These are phyloP conservation scores for Drosophila conformis DNA, from an alignment of 2,888 invertebrate species.

Conservation along the genomic window DNA sequence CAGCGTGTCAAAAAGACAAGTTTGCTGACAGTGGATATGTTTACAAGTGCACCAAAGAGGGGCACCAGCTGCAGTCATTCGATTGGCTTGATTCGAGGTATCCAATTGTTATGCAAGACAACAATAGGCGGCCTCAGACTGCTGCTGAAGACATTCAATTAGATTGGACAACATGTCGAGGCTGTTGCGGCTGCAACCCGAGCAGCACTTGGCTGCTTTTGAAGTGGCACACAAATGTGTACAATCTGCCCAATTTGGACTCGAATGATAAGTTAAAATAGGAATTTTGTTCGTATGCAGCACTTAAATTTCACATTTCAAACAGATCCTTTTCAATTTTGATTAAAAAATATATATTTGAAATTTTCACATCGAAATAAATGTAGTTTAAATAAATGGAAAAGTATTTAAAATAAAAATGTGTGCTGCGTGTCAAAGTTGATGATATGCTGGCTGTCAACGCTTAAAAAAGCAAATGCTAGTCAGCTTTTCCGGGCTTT, in stretches of 20 bases:
- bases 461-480: conserved; percentile 1
- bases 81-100: not conserved
- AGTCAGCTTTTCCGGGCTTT: conserved; percentile 10
- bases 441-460: conserved; percentile 8
- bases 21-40: not conserved
- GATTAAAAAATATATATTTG: not conserved
- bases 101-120: not conserved
- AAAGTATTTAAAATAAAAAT: conserved; percentile 8
- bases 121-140: not conserved
- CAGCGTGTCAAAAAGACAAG: not conserved
- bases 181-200: too few relatives aligned
- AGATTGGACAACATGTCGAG: not conserved
- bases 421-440: conserved; percentile 6
- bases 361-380: not conserved
- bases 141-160: not conserved
- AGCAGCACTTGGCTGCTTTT: too few relatives aligned
- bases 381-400: not conserved
- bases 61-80: not conserved
- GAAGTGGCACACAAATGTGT: not conserved
- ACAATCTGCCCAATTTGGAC: not conserved
- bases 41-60: not conserved
- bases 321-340: not conserved
- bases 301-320: not conserved
- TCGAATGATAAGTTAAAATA: not conserved
- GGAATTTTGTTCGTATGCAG: not conserved